Conservation (phyloP, 2,888 invertebrate genomes). For the Geotrupes spiniger region DNA sequence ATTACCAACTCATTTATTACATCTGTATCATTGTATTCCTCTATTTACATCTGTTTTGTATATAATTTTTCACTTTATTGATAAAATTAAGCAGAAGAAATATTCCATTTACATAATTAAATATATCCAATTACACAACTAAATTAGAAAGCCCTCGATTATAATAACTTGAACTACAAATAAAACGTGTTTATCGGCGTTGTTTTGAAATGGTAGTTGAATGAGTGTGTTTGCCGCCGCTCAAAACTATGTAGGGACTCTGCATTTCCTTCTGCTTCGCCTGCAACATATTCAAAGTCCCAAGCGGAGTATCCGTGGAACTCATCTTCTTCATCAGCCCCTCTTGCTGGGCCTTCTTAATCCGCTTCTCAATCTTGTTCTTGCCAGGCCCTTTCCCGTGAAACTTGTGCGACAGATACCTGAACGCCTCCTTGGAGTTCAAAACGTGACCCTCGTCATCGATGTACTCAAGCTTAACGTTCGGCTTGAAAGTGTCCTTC, state of each 20-base stretch:
- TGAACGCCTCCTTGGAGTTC: slow-evolving; percentile 90
- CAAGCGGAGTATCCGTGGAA: slow-evolving; percentile 94
- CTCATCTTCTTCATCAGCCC: slow-evolving; percentile 97
- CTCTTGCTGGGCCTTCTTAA: slow-evolving; percentile 92
- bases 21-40: too few relatives aligned
- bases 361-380: slow-evolving; percentile 94
- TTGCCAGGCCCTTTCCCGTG: slow-evolving; percentile 99
- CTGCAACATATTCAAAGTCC: slow-evolving; percentile 89
- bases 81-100: too few relatives aligned
- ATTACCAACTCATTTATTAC: too few relatives aligned
- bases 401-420: slow-evolving; percentile 95
- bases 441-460: slow-evolving; percentile 93
- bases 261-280: slow-evolving; percentile 95
- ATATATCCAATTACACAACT: too few relatives aligned
- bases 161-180: too few relatives aligned
- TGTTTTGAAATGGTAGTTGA: slow-evolving; percentile 47
- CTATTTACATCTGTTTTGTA: too few relatives aligned
- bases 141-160: too few relatives aligned
- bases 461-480: slow-evolving; percentile 93
- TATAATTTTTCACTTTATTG: too few relatives aligned
- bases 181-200: slow-evolving; percentile 12
- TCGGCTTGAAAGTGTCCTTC: slow-evolving; percentile 85
- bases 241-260: slow-evolving; percentile 87
- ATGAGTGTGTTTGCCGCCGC: slow-evolving; percentile 76
- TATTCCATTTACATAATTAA: too few relatives aligned